phyloP scores from a whole-genome alignment of 2,888 invertebrate species.

The Eupithecia pulchellata region DNA sequence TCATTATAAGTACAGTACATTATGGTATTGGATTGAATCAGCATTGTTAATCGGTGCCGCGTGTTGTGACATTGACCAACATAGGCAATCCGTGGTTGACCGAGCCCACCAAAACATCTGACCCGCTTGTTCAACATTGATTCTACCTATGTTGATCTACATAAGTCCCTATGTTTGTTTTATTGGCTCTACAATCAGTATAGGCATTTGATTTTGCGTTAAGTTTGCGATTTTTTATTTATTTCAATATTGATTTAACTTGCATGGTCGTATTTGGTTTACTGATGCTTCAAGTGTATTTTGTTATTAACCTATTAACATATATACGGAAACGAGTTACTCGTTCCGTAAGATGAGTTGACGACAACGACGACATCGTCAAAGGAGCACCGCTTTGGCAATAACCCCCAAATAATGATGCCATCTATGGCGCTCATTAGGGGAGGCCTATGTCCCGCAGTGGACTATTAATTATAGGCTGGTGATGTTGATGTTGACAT shows the following conservation, averaged over 20 bases:
- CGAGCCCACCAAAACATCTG: conserved; percentile 42
- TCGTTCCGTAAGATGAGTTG: background rate
- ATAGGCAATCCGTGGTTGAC: conserved; percentile 45
- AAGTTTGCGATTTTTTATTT: background rate
- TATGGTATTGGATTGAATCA: conserved; percentile 45
- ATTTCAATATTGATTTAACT: background rate
- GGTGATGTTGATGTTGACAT: no score
- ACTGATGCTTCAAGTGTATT: background rate
- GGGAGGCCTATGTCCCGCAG: no score
- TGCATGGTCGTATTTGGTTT: background rate
- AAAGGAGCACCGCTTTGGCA: no score
- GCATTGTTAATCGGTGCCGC: conserved; percentile 38
- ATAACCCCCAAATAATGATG: no score
- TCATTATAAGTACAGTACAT: no score
- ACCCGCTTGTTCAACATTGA: conserved; percentile 14
- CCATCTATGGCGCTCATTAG: no score
- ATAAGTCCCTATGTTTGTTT: background rate
- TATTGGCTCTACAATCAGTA: background rate
- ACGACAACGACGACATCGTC: no score
- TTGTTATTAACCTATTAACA: no score
- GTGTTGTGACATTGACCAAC: conserved; percentile 58
- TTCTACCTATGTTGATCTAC: background rate
- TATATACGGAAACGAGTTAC: background rate
- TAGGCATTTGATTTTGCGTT: background rate
- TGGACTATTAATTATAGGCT: no score